These are phyloP conservation scores for Haemorhous mexicanus DNA, from an alignment of 2,113 vertebrate species.

Conservation along the genomic window DNA sequence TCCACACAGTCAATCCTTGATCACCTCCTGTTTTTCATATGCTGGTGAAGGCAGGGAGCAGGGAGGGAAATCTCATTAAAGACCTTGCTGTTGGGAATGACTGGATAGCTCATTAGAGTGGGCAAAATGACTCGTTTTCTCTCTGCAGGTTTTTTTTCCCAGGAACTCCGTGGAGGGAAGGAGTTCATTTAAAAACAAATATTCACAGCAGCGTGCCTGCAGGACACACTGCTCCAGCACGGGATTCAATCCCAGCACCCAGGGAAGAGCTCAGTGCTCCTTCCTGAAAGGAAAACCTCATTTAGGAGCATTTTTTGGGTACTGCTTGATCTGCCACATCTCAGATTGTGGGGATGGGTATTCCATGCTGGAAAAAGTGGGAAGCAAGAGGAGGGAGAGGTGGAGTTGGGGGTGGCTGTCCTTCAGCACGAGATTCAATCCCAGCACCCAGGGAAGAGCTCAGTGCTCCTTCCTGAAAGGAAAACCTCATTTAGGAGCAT, in stretches of 20 bases:
- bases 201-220: background rate
- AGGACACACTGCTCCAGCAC: background rate
- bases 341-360: background rate
- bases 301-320: background rate
- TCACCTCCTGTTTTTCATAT: background rate
- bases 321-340: background rate
- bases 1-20: background rate
- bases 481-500: fast-evolving
- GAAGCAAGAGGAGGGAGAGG: background rate
- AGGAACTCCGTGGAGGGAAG: background rate
- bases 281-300: background rate
- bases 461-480: fast-evolving
- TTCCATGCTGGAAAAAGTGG: background rate
- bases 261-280: background rate
- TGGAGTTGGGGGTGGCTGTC: background rate
- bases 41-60: background rate
- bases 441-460: background rate
- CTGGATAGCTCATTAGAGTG: background rate
- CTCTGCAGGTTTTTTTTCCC: background rate
- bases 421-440: background rate
- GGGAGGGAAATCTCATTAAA: background rate
- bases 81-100: background rate
- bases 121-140: background rate
- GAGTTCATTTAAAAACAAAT: constrained; percentile 42
- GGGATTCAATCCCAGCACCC: background rate